phyloP scores from a whole-genome alignment of 35 echinoderm and acorn worm genomes.

The Heliocidaris erythrogramma region DNA sequence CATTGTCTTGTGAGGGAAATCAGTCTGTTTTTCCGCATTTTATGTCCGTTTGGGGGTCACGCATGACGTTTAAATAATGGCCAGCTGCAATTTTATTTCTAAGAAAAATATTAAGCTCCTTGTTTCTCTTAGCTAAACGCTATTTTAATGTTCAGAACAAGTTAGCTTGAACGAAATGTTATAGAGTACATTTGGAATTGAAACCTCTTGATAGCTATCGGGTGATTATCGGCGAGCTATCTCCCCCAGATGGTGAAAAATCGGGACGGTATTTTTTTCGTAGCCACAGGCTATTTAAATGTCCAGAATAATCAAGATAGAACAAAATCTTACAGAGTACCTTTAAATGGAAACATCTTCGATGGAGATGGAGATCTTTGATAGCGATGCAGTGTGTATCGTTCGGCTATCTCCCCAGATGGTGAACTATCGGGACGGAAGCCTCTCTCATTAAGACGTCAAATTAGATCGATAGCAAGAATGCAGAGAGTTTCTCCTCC shows the following conservation, averaged over 20 bases:
- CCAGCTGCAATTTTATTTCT: neutral
- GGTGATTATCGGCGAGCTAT: too few relatives aligned
- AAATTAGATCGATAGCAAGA: neutral
- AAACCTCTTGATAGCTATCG: too few relatives aligned
- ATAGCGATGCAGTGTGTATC: neutral
- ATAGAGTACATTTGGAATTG: neutral
- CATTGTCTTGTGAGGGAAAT: too few relatives aligned
- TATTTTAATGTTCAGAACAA: neutral
- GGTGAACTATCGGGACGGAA: neutral
- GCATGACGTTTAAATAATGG: neutral
- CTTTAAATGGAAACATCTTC: neutral
- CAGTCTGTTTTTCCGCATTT: too few relatives aligned
- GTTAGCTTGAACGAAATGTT: neutral
- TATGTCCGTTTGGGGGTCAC: too few relatives aligned
- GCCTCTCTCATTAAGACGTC: slow-evolving; percentile 12
- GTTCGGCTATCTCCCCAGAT: slow-evolving; percentile 19
- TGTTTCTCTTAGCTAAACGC: too few relatives aligned
- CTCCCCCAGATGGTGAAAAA: too few relatives aligned
- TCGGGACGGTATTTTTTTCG: too few relatives aligned
- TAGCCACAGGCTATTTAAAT: too few relatives aligned
- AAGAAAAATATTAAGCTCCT: too few relatives aligned
- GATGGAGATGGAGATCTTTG: neutral
- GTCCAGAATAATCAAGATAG: neutral
- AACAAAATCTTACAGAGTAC: neutral
- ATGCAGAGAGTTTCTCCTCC: neutral